Evolutionary conservation across 1,140 invertebrate species (phyloP).

Genomic region (Lordiphosa clarofinis): DNA sequence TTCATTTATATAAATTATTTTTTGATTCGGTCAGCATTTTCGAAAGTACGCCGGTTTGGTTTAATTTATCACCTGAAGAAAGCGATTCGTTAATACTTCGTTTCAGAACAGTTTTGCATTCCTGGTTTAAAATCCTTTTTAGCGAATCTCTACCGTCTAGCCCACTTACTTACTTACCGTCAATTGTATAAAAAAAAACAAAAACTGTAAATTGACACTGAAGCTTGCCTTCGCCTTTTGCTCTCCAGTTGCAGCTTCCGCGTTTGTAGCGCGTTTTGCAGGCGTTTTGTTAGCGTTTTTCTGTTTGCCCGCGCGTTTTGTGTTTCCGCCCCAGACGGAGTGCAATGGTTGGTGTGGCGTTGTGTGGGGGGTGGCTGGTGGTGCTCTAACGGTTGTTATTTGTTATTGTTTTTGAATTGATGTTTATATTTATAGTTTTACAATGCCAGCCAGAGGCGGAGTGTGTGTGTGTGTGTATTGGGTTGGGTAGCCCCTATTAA

Average conservation of each 20-base stretch:
- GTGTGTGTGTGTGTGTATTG: slow-evolving; percentile 4
- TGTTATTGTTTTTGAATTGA: slow-evolving; percentile 18
- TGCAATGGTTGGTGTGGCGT: too few relatives aligned
- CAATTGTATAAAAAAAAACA: too few relatives aligned
- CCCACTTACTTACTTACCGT: too few relatives aligned
- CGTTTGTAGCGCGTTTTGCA: slow-evolving; percentile 30
- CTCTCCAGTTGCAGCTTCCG: slow-evolving; percentile 39
- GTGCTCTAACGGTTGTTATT: slow-evolving; percentile 48
- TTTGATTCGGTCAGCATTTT: too few relatives aligned
- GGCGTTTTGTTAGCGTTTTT: slow-evolving; percentile 47
- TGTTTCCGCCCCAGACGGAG: slow-evolving; percentile 54
- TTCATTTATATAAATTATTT: too few relatives aligned
- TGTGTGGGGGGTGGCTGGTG: slow-evolving; percentile 2
- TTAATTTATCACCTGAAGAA: too few relatives aligned
- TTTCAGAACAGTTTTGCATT: too few relatives aligned
- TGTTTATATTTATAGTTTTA: slow-evolving; percentile 60
- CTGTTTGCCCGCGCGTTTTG: slow-evolving; percentile 5
- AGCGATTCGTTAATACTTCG: too few relatives aligned
- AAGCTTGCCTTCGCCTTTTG: slow-evolving; percentile 12
- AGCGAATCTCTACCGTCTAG: too few relatives aligned
- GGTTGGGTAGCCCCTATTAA: slow-evolving; percentile 24
- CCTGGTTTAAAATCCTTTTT: too few relatives aligned
- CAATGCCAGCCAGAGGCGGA: slow-evolving; percentile 41
- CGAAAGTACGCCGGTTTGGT: too few relatives aligned
- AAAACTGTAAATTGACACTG: slow-evolving; percentile 18